Evolutionary conservation across 2,797 vertebrate genomes (phyloP), one percentile per base, ranked within the genome.

Genomic region (Cirrhinus mrigala): DNA sequence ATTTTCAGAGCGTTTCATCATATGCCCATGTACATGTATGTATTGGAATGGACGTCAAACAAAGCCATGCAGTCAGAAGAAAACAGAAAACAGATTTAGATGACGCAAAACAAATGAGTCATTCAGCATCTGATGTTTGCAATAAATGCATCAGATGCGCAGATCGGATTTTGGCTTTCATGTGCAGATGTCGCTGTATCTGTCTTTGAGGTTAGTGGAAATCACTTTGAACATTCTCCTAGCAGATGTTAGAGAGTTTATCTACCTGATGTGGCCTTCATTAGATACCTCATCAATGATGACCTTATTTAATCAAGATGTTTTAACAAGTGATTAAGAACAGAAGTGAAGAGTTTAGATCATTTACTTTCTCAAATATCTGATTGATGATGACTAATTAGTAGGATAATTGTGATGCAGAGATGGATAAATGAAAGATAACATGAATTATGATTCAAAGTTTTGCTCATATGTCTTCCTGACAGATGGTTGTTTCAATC

Each of bases 181-280:
- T 58, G 74, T 70, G 52, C 83, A 70, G 83, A 85, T 70, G 83
- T 37, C 29, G 18, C 33, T 24, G 24, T 16, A 4, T 46, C 50
- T 78, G 27, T 71, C 18, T 77, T 52, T 68, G 60, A n/a, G 18
- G 50, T n/a, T 24, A 20, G 24, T 15, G 29, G n/a, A 71, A 70
- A 84, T 66, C 33, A 83, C 60, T 83, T 77, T 27, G 24, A 58
- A 83, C 76, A 76, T 48, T 83, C 46, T 76, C 74, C 69, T 20
- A 58, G 16, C 66, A 82, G 80, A 82, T 73, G 68, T 20, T 73
- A 29, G 48, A 81, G 29, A 54, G 12, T 46, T 44, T 58, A 22
- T 71, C 5, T 14, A 74, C 20, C 52, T 40, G 27, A 73, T 50
- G 18, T 37, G 24, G 70, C 70, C 58, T 64, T 52, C 4, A 52